phyloP scores from a whole-genome alignment of 2,797 vertebrate species.

The Sardinella longiceps region DNA sequence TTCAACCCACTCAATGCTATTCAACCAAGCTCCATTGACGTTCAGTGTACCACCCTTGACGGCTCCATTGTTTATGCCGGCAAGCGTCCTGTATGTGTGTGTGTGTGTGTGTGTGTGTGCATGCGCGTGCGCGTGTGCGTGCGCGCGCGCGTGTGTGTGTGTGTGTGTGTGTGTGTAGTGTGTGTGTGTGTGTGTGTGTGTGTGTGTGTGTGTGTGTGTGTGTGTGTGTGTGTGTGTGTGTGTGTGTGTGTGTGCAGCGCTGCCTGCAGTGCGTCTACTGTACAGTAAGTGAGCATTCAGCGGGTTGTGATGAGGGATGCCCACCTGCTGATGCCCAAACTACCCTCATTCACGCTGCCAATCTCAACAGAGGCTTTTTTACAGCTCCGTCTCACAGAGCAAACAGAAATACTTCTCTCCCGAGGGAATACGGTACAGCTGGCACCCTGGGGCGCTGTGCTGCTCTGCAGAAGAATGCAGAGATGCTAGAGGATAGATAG shows the following conservation, averaged over 20 bases:
- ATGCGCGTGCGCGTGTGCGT: too few species aligned
- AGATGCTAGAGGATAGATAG: background rate
- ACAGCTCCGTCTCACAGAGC: background rate
- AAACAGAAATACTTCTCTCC: background rate
- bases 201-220: too few species aligned
- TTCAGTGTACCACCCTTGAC: background rate
- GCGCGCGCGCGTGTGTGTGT: too few species aligned
- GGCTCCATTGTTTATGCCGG: background rate
- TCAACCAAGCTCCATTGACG: background rate
- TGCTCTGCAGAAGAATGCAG: background rate
- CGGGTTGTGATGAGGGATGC: background rate
- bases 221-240: too few species aligned
- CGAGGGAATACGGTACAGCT: background rate
- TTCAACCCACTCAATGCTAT: background rate
- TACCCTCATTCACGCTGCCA: background rate
- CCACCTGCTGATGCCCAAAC: background rate
- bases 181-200: too few species aligned
- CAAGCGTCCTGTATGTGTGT: background rate
- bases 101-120: too few species aligned
- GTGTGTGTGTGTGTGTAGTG: too few species aligned
- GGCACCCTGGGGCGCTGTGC: background rate
- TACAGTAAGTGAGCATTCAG: background rate
- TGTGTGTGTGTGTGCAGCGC: too few species aligned
- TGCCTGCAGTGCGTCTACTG: background rate
- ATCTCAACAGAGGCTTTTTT: background rate